Conservation (phyloP, 2,888 invertebrate species). For the Coenonympha arcania region DNA sequence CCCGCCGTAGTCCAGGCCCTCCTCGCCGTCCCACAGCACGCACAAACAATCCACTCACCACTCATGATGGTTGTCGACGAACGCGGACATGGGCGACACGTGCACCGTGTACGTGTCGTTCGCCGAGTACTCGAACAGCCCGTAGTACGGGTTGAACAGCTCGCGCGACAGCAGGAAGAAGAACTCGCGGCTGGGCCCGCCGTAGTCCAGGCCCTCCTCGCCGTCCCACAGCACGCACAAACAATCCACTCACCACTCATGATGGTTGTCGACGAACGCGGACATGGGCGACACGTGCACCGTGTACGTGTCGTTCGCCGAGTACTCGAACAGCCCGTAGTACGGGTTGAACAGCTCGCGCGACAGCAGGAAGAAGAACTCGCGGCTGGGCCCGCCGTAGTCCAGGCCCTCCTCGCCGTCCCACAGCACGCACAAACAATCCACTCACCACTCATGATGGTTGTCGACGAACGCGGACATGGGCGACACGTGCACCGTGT, state of each 20-base stretch:
- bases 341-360: constrained; percentile 98
- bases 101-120: constrained; percentile 98
- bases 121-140: constrained; percentile 97
- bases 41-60: too few relatives aligned
- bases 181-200: constrained; percentile 96
- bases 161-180: constrained; percentile 98
- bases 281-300: constrained; percentile 97
- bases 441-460: constrained; percentile 97
- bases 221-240: too few relatives aligned
- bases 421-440: too few relatives aligned
- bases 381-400: too few relatives aligned
- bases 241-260: too few relatives aligned
- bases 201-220: too few relatives aligned
- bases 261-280: constrained; percentile 96
- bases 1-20: too few relatives aligned
- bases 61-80: constrained; percentile 97
- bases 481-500: constrained; percentile 95
- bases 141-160: constrained; percentile 98
- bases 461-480: constrained; percentile 98
- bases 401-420: too few relatives aligned
- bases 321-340: constrained; percentile 98
- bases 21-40: too few relatives aligned
- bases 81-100: constrained; percentile 95
- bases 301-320: constrained; percentile 97
- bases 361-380: constrained; percentile 98